These are phyloP conservation scores for Leptopilina drosophilae DNA, from an alignment of 2,888 invertebrate species.

Conservation along the genomic window DNA sequence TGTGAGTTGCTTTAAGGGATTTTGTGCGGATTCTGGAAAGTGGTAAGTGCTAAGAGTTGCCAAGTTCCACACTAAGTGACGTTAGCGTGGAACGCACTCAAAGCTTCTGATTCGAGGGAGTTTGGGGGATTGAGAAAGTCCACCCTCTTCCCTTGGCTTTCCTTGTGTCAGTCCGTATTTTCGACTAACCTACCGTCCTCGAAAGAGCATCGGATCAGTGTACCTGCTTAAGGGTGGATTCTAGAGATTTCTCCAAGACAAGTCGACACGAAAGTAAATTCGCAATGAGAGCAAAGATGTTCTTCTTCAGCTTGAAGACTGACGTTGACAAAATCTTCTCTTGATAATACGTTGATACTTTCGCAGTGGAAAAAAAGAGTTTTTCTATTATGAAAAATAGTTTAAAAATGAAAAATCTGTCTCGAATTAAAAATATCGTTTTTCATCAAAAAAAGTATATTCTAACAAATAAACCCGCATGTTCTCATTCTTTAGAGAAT, in stretches of 20 bases:
- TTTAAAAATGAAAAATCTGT: too few relatives aligned
- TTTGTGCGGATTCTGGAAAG: not conserved
- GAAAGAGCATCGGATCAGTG: conserved; percentile 41
- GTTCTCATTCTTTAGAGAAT: not conserved
- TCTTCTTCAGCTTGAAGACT: conserved; percentile 15
- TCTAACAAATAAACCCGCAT: too few relatives aligned
- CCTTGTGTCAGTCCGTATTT: conserved; percentile 38
- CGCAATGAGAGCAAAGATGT: conserved; percentile 39
- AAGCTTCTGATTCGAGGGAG: conserved; percentile 40
- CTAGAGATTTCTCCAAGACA: conserved; percentile 36
- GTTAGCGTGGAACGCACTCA: conserved; percentile 37
- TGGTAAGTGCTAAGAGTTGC: conserved; percentile 31
- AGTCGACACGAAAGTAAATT: conserved; percentile 41
- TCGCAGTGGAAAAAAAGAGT: not conserved
- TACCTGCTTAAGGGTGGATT: conserved; percentile 37
- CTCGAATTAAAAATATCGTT: too few relatives aligned
- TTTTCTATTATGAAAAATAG: not conserved
- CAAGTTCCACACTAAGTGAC: conserved; percentile 39
- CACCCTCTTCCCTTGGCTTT: conserved; percentile 41
- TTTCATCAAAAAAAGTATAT: too few relatives aligned
- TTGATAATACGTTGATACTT: not conserved
- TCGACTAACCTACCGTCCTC: conserved; percentile 36
- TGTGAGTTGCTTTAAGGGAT: not conserved
- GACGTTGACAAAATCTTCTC: conserved; percentile 23
- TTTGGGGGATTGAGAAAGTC: conserved; percentile 37